Evolutionary conservation across 1,140 invertebrate genomes (phyloP).

Genomic region (Chelonus insularis): DNA sequence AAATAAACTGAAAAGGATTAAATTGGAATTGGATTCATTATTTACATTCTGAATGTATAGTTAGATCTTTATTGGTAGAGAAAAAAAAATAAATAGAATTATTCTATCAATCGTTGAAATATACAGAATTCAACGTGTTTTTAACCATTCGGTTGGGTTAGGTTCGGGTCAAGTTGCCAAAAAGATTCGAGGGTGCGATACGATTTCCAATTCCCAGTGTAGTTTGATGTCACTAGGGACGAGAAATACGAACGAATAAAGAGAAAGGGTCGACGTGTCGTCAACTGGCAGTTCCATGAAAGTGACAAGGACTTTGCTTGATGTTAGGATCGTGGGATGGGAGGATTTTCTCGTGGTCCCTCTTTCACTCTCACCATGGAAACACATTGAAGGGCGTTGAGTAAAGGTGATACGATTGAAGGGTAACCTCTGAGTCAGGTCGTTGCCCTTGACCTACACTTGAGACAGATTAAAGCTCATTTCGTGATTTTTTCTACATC

Average conservation of each 20-base stretch:
- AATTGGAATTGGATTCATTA: no score
- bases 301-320: conserved; percentile 19
- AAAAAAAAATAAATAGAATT: conserved; percentile 1
- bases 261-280: conserved; percentile 11
- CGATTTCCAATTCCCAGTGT: conserved; percentile 35
- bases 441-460: conserved; percentile 55
- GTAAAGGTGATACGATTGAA: conserved; percentile 30
- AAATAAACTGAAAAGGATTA: not conserved
- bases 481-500: no score
- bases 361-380: conserved; percentile 30
- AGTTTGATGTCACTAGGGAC: conserved; percentile 21
- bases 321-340: conserved; percentile 14
- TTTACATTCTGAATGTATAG: no score
- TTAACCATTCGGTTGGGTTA: conserved; percentile 1
- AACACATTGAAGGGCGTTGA: conserved; percentile 33
- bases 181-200: conserved; percentile 29
- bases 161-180: conserved; percentile 6
- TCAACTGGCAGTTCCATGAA: not conserved
- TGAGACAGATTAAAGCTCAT: no score
- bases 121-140: not conserved
- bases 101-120: not conserved
- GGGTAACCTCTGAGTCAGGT: conserved; percentile 40
- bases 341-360: not conserved
- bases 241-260: not conserved
- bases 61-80: not conserved